Conservation (phyloP, 2,888 invertebrate species). For the Limnephilus marmoratus region DNA sequence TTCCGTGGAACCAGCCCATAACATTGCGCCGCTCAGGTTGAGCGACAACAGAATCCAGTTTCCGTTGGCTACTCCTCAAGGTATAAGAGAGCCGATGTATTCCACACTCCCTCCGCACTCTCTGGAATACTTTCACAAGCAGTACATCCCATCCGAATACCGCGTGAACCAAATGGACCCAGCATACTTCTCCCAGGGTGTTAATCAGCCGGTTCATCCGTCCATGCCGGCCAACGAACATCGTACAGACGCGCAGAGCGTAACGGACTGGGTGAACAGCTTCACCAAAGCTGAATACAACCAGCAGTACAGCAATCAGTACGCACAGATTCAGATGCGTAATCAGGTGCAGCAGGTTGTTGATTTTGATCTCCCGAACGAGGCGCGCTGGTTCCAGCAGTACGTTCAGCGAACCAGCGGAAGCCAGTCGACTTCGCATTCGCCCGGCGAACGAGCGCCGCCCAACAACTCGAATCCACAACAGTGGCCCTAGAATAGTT, state of each 20-base stretch:
- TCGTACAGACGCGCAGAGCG: constrained; percentile 40
- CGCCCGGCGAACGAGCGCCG: not conserved
- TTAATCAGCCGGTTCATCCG: not conserved
- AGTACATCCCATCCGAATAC: not conserved
- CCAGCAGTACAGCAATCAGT: constrained; percentile 6
- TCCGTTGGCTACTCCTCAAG: not conserved
- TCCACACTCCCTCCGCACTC: not conserved
- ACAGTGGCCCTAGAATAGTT: not conserved
- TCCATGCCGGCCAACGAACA: not conserved
- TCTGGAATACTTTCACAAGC: not conserved
- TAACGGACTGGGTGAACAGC: constrained; percentile 48
- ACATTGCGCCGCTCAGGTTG: constrained; percentile 41
- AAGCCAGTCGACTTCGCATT: not conserved
- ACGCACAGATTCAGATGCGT: not conserved
- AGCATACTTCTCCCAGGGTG: not conserved
- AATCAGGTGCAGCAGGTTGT: not conserved
- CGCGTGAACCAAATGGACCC: constrained; percentile 6
- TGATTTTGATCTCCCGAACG: constrained; percentile 37
- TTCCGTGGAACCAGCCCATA: constrained; percentile 48
- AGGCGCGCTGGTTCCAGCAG: constrained; percentile 50
- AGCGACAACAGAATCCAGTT: not conserved
- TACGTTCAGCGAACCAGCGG: constrained; percentile 13
- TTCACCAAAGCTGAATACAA: constrained; percentile 46
- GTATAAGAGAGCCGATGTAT: constrained; percentile 27
- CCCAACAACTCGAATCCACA: not conserved